Evolutionary conservation across 2,797 vertebrate genomes (phyloP).

Genomic region (Decapterus maruadsi): DNA sequence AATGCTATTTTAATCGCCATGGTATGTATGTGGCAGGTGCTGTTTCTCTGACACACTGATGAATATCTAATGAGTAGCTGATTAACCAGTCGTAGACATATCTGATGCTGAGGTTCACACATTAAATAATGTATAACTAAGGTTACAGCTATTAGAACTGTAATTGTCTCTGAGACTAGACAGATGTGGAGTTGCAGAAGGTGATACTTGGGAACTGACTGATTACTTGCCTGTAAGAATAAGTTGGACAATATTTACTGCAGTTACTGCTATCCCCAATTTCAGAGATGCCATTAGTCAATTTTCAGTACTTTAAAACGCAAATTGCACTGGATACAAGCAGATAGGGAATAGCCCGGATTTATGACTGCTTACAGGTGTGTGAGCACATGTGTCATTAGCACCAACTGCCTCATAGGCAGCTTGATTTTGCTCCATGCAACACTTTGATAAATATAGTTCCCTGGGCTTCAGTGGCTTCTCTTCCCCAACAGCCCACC

Average conservation of each 20-base stretch:
- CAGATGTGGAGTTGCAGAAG: constrained; percentile 3
- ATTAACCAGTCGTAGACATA: constrained; percentile 1
- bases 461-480: constrained; percentile 39
- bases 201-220: neutral
- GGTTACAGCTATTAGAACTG: neutral
- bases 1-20: constrained; percentile 11
- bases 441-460: constrained; percentile 42
- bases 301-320: constrained; percentile 3
- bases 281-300: neutral
- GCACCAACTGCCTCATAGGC: constrained; percentile 5
- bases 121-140: neutral
- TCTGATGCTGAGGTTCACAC: neutral
- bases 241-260: constrained; percentile 5
- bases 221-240: neutral
- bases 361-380: constrained; percentile 5
- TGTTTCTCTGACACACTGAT: constrained; percentile 5
- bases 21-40: neutral
- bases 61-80: constrained; percentile 8
- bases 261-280: neutral
- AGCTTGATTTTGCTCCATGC: constrained; percentile 15
- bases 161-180: neutral
- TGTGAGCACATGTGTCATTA: constrained; percentile 15
- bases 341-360: constrained; percentile 11
- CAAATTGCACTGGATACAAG: neutral
- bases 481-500: constrained; percentile 49